phyloP scores from a whole-genome alignment of 2,113 vertebrate species.

The Nettapus auritus region DNA sequence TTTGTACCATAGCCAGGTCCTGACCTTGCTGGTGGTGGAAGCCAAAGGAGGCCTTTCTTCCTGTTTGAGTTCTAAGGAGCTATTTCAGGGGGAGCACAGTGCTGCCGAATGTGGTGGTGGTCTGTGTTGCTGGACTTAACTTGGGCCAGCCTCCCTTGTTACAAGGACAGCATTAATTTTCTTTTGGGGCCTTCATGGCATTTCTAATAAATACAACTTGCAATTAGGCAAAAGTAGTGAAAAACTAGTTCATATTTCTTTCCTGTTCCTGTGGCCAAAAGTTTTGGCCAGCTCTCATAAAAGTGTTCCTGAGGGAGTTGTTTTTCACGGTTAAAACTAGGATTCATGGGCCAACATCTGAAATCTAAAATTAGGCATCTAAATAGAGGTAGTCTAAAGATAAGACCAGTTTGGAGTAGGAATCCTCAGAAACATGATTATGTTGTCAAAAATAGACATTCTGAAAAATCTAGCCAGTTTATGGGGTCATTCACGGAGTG shows the following conservation, averaged over 20 bases:
- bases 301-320: not conserved
- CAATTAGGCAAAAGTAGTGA: not conserved
- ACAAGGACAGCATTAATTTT: not conserved
- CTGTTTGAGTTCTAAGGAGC: not conserved
- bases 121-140: not conserved
- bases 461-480: not conserved
- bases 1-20: not conserved
- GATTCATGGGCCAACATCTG: not conserved
- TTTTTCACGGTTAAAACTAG: not conserved
- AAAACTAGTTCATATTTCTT: slow-evolving; percentile 21
- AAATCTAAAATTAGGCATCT: not conserved
- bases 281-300: not conserved
- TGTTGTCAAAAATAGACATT: not conserved
- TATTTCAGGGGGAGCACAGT: not conserved
- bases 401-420: not conserved
- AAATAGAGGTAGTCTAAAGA: not conserved
- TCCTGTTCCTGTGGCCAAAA: not conserved
- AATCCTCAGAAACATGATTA: not conserved
- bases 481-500: not conserved
- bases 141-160: not conserved
- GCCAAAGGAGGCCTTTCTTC: not conserved
- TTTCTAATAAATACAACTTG: not conserved
- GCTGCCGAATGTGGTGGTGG: fast-evolving
- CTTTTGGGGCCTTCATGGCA: not conserved
- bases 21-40: not conserved